These are phyloP conservation scores for Petaurus breviceps DNA, from an alignment of 2,113 vertebrate genomes.

Conservation along the genomic window DNA sequence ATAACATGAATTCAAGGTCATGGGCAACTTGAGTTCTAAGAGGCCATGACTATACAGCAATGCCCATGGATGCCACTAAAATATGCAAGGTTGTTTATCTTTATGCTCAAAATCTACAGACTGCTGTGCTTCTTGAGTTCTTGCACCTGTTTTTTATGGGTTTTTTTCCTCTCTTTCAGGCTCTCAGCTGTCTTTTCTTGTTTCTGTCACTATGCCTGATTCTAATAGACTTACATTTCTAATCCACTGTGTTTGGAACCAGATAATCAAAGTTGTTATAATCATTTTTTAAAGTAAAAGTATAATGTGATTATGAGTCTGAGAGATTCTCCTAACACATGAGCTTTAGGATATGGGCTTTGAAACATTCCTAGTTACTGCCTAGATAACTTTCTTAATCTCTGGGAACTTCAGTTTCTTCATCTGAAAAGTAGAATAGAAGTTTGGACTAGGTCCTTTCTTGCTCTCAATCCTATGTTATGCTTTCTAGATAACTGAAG, in stretches of 20 bases:
- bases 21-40: background rate
- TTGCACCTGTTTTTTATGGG: background rate
- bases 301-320: background rate
- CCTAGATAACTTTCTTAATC: no score
- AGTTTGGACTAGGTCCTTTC: background rate
- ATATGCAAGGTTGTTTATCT: background rate
- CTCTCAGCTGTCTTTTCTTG: background rate
- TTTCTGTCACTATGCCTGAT: background rate
- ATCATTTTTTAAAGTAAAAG: background rate
- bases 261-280: background rate
- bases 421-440: background rate
- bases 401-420: background rate
- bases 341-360: background rate
- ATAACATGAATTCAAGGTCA: background rate
- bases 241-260: background rate
- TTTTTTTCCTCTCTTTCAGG: background rate
- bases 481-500: background rate
- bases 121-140: background rate
- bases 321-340: background rate
- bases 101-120: background rate
- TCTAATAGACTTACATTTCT: background rate
- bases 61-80: background rate
- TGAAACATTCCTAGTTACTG: background rate
- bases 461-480: background rate
- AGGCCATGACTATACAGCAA: background rate